A percentile compares a stretch with the other conserved stretches of the same genome.
phyloP scores from a whole-genome alignment of 2,888 invertebrate species.

The Lypha dubia region DNA sequence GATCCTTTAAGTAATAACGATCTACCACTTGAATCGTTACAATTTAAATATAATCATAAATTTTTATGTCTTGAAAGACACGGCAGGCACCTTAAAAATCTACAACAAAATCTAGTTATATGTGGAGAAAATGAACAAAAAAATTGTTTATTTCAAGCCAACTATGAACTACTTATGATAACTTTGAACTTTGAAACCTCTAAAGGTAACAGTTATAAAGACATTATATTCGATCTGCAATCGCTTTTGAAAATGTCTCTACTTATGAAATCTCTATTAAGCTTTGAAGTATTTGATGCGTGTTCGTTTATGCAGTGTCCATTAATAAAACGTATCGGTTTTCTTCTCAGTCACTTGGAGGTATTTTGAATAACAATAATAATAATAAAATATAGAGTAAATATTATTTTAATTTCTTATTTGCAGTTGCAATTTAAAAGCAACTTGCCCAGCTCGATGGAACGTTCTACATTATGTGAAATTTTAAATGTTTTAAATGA shows the following conservation, averaged over 20 bases:
- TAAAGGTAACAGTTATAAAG: constrained; percentile 72
- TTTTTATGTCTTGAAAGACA: constrained; percentile 77
- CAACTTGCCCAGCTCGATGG: constrained; percentile 70
- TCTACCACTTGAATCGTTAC: constrained; percentile 71
- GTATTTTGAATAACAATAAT: constrained; percentile 68
- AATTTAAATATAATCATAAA: constrained; percentile 79
- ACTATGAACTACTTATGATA: constrained; percentile 80
- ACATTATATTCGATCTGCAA: constrained; percentile 76
- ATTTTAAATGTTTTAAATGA: constrained; percentile 75
- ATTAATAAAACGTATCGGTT: constrained; percentile 79
- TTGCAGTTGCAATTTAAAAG: constrained; percentile 78
- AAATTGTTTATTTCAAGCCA: constrained; percentile 79
- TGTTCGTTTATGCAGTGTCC: constrained; percentile 77
- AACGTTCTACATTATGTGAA: constrained; percentile 76
- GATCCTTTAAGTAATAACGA: neutral
- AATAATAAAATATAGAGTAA: neutral
- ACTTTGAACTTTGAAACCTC: constrained; percentile 76
- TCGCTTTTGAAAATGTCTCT: constrained; percentile 76
- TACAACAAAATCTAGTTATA: neutral
- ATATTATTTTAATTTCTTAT: neutral
- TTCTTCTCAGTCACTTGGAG: constrained; percentile 80
- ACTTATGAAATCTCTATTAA: constrained; percentile 76
- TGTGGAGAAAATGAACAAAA: constrained; percentile 58
- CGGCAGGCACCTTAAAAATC: constrained; percentile 65
- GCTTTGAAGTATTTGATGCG: constrained; percentile 77